Conservation (phyloP, 2,888 invertebrate genomes). For the Drosophila emarginata region DNA sequence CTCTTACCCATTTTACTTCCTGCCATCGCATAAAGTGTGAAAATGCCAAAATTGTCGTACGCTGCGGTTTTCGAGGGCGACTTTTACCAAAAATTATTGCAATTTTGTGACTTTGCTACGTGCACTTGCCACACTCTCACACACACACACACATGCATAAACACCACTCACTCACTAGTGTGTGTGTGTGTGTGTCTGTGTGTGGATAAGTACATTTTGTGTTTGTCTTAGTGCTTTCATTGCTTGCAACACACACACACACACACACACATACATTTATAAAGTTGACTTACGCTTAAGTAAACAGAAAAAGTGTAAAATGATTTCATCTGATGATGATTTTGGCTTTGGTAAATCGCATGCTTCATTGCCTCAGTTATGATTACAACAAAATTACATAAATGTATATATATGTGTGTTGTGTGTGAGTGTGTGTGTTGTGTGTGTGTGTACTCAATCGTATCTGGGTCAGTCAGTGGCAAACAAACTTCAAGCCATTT, state of each 20-base stretch:
- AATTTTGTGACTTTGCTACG: constrained; percentile 69
- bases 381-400: constrained; percentile 27
- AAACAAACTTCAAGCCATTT: constrained; percentile 1
- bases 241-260: constrained; percentile 22
- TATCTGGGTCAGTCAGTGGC: not conserved
- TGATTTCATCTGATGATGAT: constrained; percentile 71
- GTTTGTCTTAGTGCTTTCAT: constrained; percentile 57
- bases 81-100: constrained; percentile 67
- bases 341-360: constrained; percentile 49
- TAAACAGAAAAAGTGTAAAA: constrained; percentile 74
- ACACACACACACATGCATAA: not conserved
- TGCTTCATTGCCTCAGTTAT: constrained; percentile 54
- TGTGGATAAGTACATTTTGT: constrained; percentile 32
- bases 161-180: not conserved
- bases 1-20: constrained; percentile 20
- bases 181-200: constrained; percentile 30
- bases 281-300: constrained; percentile 72
- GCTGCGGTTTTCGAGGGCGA: constrained; percentile 62
- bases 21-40: constrained; percentile 60
- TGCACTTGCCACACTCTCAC: constrained; percentile 39
- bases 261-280: constrained; percentile 54
- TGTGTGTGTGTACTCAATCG: constrained; percentile 4
- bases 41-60: constrained; percentile 71
- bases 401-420: constrained; percentile 9
- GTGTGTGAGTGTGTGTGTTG: constrained; percentile 14